Evolutionary conservation across 2,888 invertebrate species (phyloP), one percentile per base, ranked within the genome.

Genomic region (Eupithecia exiguata): DNA sequence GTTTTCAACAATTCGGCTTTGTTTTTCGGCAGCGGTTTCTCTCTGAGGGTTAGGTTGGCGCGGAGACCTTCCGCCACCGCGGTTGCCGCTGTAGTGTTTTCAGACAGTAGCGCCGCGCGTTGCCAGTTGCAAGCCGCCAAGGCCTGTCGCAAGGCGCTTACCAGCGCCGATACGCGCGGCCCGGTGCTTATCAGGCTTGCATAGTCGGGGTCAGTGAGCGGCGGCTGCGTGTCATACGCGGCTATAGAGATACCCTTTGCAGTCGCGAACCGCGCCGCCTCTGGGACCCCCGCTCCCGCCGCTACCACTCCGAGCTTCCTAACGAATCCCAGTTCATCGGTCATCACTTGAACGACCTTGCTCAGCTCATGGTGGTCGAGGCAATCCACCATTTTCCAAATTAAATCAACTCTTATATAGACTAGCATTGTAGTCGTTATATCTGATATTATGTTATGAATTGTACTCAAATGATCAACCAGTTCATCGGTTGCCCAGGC

Each of bases 1-100:
- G 68, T 68, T 3, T 25, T 43, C 0, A 18, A 18, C 35, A 74
- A 61, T 36, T 40, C 25, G 68, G 61, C 71, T 9, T 65, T 72
- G 40, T 66, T 38, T 95, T 0, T 97, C 97, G 70, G 21, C 12
- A 66, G 38, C 2, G 6, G 38, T 2, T 21, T 25, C 21, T 66
- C 66, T 40, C 38, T 66, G 21, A 66, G 40, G 1, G 21, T 66
- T 14, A 40, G 16, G 40, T 66, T 40, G 7, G 38, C 66, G 53
- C 63, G 49, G 43, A 70, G 40, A 66, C 63, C 16, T 3, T 62
- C 36, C 61, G 65, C 18, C 58, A 87, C 74, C 16, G 67, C 70
- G 5, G 1, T 40, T 85, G 75, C 38, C 84, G 81, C 25, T 74
- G 69, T 16, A 71, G 74, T 25, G 78, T 72, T 4, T 25, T 71